Evolutionary conservation across 2,113 vertebrate genomes (phyloP).

Genomic region (Gallinago jamesoni): DNA sequence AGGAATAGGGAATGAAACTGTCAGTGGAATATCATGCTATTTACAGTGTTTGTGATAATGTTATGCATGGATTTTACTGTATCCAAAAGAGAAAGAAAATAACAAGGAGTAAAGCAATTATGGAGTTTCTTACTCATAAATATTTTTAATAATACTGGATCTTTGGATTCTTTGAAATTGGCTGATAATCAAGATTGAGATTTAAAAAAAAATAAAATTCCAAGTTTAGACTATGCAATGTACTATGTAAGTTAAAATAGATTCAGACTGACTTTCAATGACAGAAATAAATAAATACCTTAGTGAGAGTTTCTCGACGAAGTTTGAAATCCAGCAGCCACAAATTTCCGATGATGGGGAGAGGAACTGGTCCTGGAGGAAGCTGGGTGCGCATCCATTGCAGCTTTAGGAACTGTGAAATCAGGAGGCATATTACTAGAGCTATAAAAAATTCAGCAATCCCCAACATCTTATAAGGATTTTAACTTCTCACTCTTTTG

Average conservation of each 20-base stretch:
- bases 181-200: neutral
- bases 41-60: neutral
- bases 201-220: neutral
- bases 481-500: neutral
- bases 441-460: neutral
- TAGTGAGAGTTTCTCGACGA: conserved; percentile 41
- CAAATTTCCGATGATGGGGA: conserved; percentile 67
- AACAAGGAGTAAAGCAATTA: neutral
- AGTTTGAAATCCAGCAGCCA: conserved; percentile 69
- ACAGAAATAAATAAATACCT: conserved; percentile 39
- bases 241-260: neutral
- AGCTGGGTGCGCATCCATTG: conserved; percentile 28
- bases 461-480: neutral
- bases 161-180: neutral
- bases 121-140: neutral
- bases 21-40: neutral
- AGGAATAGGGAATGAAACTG: neutral
- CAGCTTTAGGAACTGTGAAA: conserved; percentile 36
- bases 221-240: neutral
- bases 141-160: neutral
- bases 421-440: neutral
- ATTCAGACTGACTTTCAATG: neutral
- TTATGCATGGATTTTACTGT: neutral
- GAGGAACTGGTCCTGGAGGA: conserved; percentile 63
- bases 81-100: neutral